Evolutionary conservation across 2,113 vertebrate species (phyloP).

Genomic region (Syngnathus floridae): DNA sequence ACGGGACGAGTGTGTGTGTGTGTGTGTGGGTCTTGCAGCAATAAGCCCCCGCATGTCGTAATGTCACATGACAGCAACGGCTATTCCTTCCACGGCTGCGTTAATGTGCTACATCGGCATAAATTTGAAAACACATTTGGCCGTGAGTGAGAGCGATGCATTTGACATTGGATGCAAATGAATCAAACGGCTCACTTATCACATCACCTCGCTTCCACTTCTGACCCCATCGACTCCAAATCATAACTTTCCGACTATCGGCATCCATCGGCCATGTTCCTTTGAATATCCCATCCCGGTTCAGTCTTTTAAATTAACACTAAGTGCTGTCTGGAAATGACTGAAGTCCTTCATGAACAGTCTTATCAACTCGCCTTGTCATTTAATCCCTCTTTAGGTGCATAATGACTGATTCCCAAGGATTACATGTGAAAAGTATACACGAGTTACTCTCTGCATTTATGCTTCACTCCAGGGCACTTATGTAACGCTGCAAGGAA

Average conservation of each 20-base stretch:
- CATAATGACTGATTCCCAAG: conserved; percentile 56
- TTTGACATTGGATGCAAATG: conserved; percentile 44
- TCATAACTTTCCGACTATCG: conserved; percentile 7
- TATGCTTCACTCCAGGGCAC: conserved; percentile 29
- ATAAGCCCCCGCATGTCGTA: conserved; percentile 15
- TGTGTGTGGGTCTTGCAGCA: conserved; percentile 1
- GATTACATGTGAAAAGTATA: conserved; percentile 60
- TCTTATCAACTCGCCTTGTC: conserved; percentile 37
- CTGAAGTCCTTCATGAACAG: conserved; percentile 1
- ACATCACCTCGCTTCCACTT: conserved; percentile 26
- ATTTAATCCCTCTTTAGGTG: conserved; percentile 59
- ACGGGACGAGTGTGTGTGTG: conserved; percentile 21
- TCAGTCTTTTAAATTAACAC: conserved; percentile 33
- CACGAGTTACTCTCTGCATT: conserved; percentile 24
- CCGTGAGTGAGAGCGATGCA: conserved; percentile 28
- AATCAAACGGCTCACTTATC: conserved; percentile 57
- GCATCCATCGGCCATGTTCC: conserved; percentile 18
- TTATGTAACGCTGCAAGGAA: conserved; percentile 65
- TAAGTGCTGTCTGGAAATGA: conserved; percentile 62
- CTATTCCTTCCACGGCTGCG: conserved; percentile 28
- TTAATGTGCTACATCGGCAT: conserved; percentile 22
- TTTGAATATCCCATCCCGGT: conserved; percentile 23
- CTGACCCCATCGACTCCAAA: conserved; percentile 8
- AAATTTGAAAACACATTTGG: conserved; percentile 21
- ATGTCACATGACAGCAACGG: conserved; percentile 28